Evolutionary conservation across 2,113 vertebrate genomes (phyloP), one percentile per base, ranked within the genome.

Genomic region (Hydrolagus affinis): DNA sequence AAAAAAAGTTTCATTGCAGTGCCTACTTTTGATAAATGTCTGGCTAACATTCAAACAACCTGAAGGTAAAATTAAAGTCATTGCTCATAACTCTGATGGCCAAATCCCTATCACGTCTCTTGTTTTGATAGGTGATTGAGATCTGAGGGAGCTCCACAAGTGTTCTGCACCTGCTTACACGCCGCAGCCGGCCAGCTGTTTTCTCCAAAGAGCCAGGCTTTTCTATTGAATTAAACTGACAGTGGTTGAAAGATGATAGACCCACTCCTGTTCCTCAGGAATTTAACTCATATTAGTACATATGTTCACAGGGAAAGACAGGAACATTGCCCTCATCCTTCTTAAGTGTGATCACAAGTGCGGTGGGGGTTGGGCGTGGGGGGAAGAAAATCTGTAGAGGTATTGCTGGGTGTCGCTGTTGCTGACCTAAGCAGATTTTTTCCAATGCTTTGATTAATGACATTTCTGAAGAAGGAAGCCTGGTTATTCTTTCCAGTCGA

Each of bases 61-160:
- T 80, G 76, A 80, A 80, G 76, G 57, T 80, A 80, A 62, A 80
- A 80, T 23, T 23, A 25, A 80, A 80, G 76, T 80, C 62, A 80
- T 80, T 80, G 76, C 76, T 80, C 76, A 80, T 80, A 80, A 64
- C n/a, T 80, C 25, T 23, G 21, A 80, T 80, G 76, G 76, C 76
- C 76, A 80, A 80, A 80, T 64, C 76, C 59, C 76, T 17, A 64
- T 80, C 76, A 80, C 76, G 28, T 80, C 76, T 25, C 57, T 80
- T 80, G 76, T 80, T 80, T 80, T 62, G 76, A 80, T 80, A 80
- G 57, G 76, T 80, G 76, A 80, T 80, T 80, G 76, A 80, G 76
- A 80, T 80, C 76, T 80, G 76, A 80, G n/a, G 76, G 59, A 64
- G 23, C 76, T 60, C 76, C 76, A 80, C 76, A 80, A 80, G 76